Base-by-base conservation (phyloP, 2,113 vertebrate species). In the Oophaga pumilio region DNA sequence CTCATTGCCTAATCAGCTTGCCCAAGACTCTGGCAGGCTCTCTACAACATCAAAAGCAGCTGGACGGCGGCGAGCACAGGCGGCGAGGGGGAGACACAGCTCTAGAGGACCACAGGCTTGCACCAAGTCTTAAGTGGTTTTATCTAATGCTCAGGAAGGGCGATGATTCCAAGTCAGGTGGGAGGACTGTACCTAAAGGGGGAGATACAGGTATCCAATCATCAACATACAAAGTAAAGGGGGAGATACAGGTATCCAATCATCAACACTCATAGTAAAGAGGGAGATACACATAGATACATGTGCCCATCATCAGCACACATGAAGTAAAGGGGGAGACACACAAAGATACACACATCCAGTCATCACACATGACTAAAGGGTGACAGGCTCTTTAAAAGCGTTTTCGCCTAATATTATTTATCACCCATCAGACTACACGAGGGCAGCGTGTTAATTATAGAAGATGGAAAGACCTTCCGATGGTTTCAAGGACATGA, bases 11-110 rank as follows among this genome's bases (percentile, higher is more conserved):
- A 86, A 78, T 86, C 73, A 64, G 84, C 74, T 18, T 77, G 84
- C 64, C 84, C 9, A 56, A 60, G 50, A 74, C 53, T 49, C 83
- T 43, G 60, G 74, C 74, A 78, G 74, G 73, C 57, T 1, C 24
- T 9, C 68, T 10, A 68, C 84, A 66, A 85, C 84, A 85, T 85
- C 84, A 85, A 85, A 85, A 59, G 69, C 15, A 49, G 71, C 66
- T 11, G 24, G 56, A 33, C 12, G 8, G 22, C 24, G 12, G 60
- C 11, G 49, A 66, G 28, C 18, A 18, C n/a, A 78, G 8, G 28
- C 9, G 7, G 79, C 24, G 12, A n/a, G 78, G n/a, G 53, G 57
- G 57, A 20, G 43, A 53, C 26, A 43, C 59, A 22, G 80, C 80
- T 82, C 66, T 82, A 22, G 33, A n/a, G 49, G 82, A 49, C 50